Conservation (phyloP, 2,888 invertebrate genomes). For the Eupelmus urozonus region DNA sequence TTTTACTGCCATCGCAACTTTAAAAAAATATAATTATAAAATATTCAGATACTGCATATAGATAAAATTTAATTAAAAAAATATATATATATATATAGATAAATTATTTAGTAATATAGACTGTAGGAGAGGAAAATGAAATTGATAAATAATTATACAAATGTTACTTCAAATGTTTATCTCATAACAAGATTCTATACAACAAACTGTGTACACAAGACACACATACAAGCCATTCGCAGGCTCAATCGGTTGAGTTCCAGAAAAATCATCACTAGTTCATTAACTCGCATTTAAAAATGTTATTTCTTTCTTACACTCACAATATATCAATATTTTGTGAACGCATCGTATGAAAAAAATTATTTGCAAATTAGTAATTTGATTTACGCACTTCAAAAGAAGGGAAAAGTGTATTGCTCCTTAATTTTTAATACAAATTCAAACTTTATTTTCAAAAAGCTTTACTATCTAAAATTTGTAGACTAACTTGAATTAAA, state of each 20-base stretch:
- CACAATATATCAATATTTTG: constrained; percentile 34
- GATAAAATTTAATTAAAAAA: too few relatives aligned
- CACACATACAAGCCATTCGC: constrained; percentile 65
- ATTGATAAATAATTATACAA: constrained; percentile 23
- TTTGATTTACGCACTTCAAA: constrained; percentile 43
- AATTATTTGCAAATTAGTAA: constrained; percentile 28
- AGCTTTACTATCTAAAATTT: constrained; percentile 18
- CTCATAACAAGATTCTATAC: constrained; percentile 72
- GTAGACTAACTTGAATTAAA: constrained; percentile 26
- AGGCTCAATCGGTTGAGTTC: constrained; percentile 59
- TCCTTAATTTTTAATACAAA: constrained; percentile 21
- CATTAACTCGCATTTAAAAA: constrained; percentile 47
- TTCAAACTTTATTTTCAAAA: not conserved
- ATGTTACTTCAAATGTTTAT: constrained; percentile 72
- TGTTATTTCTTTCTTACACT: constrained; percentile 39
- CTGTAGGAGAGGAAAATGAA: not conserved
- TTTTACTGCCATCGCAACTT: too few relatives aligned
- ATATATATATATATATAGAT: too few relatives aligned
- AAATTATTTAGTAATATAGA: not conserved
- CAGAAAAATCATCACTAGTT: constrained; percentile 50
- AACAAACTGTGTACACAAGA: constrained; percentile 73
- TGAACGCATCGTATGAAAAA: constrained; percentile 32
- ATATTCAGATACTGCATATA: too few relatives aligned
- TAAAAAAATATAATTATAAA: too few relatives aligned
- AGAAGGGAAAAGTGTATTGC: constrained; percentile 18